Base-by-base conservation (phyloP, 2,888 invertebrate species). In the Galerucella pusilla region DNA sequence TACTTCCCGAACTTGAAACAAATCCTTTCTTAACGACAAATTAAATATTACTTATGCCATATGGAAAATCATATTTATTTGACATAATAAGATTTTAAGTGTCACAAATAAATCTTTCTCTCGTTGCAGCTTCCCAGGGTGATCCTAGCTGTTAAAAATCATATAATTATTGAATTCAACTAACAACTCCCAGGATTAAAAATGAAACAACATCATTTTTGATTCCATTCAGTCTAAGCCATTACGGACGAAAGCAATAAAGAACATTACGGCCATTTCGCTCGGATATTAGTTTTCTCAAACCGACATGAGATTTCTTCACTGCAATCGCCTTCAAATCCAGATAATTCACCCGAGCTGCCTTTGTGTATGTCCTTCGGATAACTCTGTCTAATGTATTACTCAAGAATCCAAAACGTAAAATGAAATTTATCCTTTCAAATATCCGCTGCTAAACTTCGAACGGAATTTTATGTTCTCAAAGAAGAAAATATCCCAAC, bases 241-340 rank as follows among this genome's bases (percentile, higher is more conserved):
- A 57, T 57, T 57, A 57, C 9, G 20, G 10, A 10, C 57, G 57
- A 20, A 57, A 16, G 9, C 57, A 16, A 57, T 57, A 57, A 16
- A 57, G 20, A 20, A 16, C 57, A 20, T 54, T 57, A 57, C 7
- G 1, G 16, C 1, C 9, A 57, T 57, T 57, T 57, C 57, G 20
- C 10, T 57, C 57, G 57, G 20, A 57, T 57, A 57, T 57, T 57
- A 57, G 57, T 57, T 57, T 57, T 57, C 57, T 20, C 57, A 57
- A 57, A 20, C 57, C 57, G 57, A 57, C 57, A 57, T 20, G 57
- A 57, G 57, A 57, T 57, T 57, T 57, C 57, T 57, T 57, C 10
- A 57, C 57, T 57, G 57, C 57, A 57, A 57, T 57, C 57, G 57
- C 57, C 57, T 57, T 57, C 57, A 57, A 57, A 57, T 57, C 57